Base-by-base conservation (phyloP, 2,888 invertebrate species). In the Salticus scenicus region DNA sequence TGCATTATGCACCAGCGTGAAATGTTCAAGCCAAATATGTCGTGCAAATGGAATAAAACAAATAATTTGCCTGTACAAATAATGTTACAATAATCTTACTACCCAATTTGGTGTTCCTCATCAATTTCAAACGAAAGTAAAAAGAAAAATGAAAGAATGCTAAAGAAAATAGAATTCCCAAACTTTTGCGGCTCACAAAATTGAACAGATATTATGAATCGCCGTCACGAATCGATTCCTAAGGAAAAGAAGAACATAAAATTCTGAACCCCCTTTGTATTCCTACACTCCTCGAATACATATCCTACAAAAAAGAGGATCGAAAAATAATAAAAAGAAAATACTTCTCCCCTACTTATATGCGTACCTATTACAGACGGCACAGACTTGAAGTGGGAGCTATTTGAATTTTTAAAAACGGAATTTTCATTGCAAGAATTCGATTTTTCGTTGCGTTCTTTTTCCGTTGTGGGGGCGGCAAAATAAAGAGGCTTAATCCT, bases 401-500 rank as follows among this genome's bases (percentile, higher is more conserved):
- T 66, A 84, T 84, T 84, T 84, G 83, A 84, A 84, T 84, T 84
- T 77, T 72, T 77, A 72, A 74, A 66, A 47, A 37, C 20, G 74
- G 74, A 84, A 77, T 77, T 83, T 83, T 77, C 83, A 77, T 72
- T 64, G 75, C 42, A n/a, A 30, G 51, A 47, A 63, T 77, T 84
- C 83, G 83, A 84, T 84, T 84, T 84, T 77, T 75, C 75, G 74
- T 57, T 51, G 74, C 57, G 33, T 37, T 37, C 66, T 64, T 67
- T 30, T 31, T 51, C 41, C 51, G 42, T 57, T 33, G 77, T 33
- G 77, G 67, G 42, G 57, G 69, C 42, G 77, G 79, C 74, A 74
- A 85, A 85, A 79, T 85, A 85, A 85, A 85, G 84, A 73, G 51
- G 84, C 84, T 85, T 85, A 85, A 85, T 85, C 84, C 79, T 79